These are phyloP conservation scores for Cataglyphis rosenhaueri DNA, from an alignment of 2,888 invertebrate species.

Conservation along the genomic window DNA sequence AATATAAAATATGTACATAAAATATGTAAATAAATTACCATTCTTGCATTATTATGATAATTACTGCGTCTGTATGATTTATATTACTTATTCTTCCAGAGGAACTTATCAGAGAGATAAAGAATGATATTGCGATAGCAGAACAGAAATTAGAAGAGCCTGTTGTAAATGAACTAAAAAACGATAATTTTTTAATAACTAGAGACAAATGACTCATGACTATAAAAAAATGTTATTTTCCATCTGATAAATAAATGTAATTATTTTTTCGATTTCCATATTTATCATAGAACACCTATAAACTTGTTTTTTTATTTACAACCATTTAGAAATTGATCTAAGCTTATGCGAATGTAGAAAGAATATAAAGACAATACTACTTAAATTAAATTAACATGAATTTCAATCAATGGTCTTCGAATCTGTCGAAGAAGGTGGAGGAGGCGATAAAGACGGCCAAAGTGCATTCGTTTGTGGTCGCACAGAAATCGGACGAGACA, in stretches of 20 bases:
- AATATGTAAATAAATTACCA: conserved; percentile 29
- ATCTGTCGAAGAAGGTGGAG: conserved; percentile 62
- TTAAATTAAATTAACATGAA: neutral
- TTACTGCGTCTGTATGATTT: neutral
- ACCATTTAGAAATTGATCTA: neutral
- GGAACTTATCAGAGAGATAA: conserved; percentile 91
- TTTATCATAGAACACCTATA: neutral
- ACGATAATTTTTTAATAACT: conserved; percentile 86
- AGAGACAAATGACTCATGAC: neutral
- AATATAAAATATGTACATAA: conserved; percentile 19
- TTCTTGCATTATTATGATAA: neutral
- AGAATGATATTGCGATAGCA: conserved; percentile 92
- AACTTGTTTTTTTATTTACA: neutral
- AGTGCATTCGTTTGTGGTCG: conserved; percentile 48
- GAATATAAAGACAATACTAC: neutral
- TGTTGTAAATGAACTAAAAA: conserved; percentile 86
- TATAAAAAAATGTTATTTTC: neutral
- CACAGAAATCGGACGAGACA: conserved; percentile 49
- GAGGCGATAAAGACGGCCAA: conserved; percentile 72
- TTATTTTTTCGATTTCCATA: neutral
- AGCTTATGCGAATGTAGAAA: neutral
- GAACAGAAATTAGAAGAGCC: conserved; percentile 88
- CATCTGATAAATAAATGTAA: neutral
- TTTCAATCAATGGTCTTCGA: neutral
- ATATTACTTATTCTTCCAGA: conserved; percentile 85